Evolutionary conservation across 1,140 invertebrate genomes (phyloP), one percentile per base, ranked within the genome.

Genomic region (Cyclargus thomasi): DNA sequence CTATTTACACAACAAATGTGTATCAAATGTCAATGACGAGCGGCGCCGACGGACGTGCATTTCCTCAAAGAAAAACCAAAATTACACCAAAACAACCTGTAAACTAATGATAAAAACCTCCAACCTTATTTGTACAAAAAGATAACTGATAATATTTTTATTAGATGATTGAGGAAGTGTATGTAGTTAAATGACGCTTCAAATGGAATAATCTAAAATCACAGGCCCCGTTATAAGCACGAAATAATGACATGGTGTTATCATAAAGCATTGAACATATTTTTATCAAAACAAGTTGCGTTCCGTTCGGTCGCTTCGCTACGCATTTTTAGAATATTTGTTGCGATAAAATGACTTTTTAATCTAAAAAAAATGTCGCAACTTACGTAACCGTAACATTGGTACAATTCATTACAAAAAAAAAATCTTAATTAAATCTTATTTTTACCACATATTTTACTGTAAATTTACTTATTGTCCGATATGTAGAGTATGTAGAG

Each of bases 1-100:
- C 71, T 78, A 79, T 81, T 80, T 78, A 80, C 71, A 76, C 72
- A 77, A 78, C 67, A 78, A 76, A 79, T 75, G 62, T 74, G 76
- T 76, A 69, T 77, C 72, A 68, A 64, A 71, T 80, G 67, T 75
- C 73, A 74, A 78, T 78, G 70, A 63, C 74, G 70, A 20, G 20
- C 18, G 74, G 21, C 55, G 18, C 55, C 55, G 18, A 6, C 55
- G 55, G 55, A 59, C 55, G 55, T 8, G 17, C 18, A 20, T 21
- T 59, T 59, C 18, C 18, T 59, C 14, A 11, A 2, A 11, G 20
- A 59, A 59, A 59, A 59, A 59, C 17, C 20, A n/a, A 18, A 59
- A 59, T 59, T 59, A 20, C 2, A 59, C 18, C 55, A 20, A 59
- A 22, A 20, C 18, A 47, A 47, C 29, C 29, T 8, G 29, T 29